Conservation (phyloP, 2,113 vertebrate genomes). For the Nematolebias whitei region DNA sequence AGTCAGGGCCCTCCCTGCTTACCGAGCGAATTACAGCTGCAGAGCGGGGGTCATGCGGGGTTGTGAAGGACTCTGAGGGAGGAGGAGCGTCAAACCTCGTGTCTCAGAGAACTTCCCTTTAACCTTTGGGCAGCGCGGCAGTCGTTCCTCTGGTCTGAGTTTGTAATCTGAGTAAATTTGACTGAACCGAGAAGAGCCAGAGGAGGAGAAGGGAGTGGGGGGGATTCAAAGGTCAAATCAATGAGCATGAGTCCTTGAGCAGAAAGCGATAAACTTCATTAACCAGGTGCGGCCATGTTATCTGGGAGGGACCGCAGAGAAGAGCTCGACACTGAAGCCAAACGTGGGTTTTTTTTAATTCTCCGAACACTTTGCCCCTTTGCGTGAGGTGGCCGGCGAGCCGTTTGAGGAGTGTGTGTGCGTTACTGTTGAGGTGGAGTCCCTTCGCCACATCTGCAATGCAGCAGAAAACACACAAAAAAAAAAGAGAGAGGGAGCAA, state of each 20-base stretch:
- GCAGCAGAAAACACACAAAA: conserved; percentile 79
- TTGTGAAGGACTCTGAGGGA: conserved; percentile 38
- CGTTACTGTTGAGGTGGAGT: conserved; percentile 77
- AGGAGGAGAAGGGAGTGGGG: conserved; percentile 24
- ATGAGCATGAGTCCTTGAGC: conserved; percentile 64
- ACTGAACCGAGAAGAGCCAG: conserved; percentile 30
- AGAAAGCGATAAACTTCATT: conserved; percentile 73
- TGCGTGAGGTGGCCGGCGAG: conserved; percentile 25
- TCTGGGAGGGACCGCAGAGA: conserved; percentile 26
- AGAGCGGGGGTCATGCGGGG: conserved; percentile 60
- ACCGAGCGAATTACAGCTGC: conserved; percentile 59
- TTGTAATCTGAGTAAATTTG: conserved; percentile 43
- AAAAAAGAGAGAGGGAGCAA: conserved; percentile 44
- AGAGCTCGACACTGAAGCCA: conserved; percentile 11
- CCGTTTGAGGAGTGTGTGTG: conserved; percentile 23
- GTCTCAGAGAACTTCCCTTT: conserved; percentile 44
- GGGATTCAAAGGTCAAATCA: conserved; percentile 64
- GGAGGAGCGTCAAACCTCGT: conserved; percentile 30
- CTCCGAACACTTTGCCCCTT: conserved; percentile 55
- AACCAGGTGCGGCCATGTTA: conserved; percentile 69
- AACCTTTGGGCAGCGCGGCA: conserved; percentile 26
- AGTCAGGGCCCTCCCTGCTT: conserved; percentile 62
- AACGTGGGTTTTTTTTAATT: conserved; percentile 55
- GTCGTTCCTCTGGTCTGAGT: conserved; percentile 17
- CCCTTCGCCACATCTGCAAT: conserved; percentile 82